A percentile compares a stretch with the other conserved stretches of the same genome.
Conservation (phyloP, 2,888 invertebrate genomes). For the Lycocerus yunnanus region DNA sequence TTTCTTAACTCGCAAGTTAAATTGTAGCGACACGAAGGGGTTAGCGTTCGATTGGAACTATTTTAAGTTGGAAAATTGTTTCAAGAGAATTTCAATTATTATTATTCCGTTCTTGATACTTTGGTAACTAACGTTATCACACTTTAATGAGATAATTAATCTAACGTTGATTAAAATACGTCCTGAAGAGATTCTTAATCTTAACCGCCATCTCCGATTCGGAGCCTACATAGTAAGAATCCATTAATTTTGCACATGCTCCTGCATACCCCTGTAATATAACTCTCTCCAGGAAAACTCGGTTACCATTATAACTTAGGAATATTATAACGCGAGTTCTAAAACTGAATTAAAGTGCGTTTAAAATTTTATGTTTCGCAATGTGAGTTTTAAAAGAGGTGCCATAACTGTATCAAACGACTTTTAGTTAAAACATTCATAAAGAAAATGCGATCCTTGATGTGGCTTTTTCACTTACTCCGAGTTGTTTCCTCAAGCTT, state of each 20-base stretch:
- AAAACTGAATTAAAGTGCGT: constrained; percentile 15
- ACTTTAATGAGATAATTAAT: constrained; percentile 17
- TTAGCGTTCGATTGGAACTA: not conserved
- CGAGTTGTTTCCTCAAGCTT: not conserved
- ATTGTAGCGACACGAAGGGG: no score
- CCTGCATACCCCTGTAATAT: constrained; percentile 8
- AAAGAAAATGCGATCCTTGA: not conserved
- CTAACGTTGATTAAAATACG: constrained; percentile 22
- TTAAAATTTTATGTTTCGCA: constrained; percentile 3
- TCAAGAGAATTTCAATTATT: not conserved
- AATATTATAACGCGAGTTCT: constrained; percentile 8
- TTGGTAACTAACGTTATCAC: not conserved
- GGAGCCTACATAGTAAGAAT: not conserved
- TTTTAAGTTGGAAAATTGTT: not conserved
- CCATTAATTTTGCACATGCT: constrained; percentile 22
- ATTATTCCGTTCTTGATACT: not conserved
- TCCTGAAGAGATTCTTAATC: constrained; percentile 19
- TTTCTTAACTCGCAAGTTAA: not conserved
- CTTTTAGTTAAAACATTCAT: not conserved
- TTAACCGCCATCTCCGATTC: constrained; percentile 16
- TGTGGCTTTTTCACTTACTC: not conserved
- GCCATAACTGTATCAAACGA: not conserved
- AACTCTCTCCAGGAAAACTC: not conserved
- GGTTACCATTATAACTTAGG: not conserved
- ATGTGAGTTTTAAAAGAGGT: not conserved